Evolutionary conservation across 1,140 invertebrate species (phyloP).

Genomic region (Proales similis): DNA sequence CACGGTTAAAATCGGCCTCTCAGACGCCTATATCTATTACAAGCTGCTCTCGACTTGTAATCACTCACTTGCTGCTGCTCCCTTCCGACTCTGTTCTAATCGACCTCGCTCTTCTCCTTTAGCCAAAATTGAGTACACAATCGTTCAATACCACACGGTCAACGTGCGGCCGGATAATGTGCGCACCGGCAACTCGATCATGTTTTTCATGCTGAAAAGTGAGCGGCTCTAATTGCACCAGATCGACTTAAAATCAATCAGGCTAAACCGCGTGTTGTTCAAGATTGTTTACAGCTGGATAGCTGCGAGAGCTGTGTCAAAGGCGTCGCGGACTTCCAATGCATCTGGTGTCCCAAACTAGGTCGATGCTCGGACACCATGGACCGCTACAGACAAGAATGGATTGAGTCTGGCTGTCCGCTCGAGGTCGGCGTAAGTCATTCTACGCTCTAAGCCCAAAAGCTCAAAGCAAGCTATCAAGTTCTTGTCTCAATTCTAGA

Average conservation of each 20-base stretch:
- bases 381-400: conserved; percentile 78
- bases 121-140: conserved; percentile 38
- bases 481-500: too few relatives aligned
- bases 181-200: conserved; percentile 32
- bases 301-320: conserved; percentile 62
- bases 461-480: too few relatives aligned
- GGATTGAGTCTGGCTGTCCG: conserved; percentile 69
- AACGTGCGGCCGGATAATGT: conserved; percentile 13
- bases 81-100: too few relatives aligned
- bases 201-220: conserved; percentile 33
- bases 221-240: too few relatives aligned
- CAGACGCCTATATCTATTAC: conserved; percentile 34
- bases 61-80: too few relatives aligned
- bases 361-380: conserved; percentile 78
- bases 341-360: conserved; percentile 77
- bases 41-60: conserved; percentile 39
- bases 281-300: conserved; percentile 68
- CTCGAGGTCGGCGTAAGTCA: conserved; percentile 9
- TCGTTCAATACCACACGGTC: conserved; percentile 30
- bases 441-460: neutral
- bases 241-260: too few relatives aligned
- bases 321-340: conserved; percentile 48
- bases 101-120: neutral
- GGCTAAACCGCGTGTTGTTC: too few relatives aligned
- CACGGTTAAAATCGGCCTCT: conserved; percentile 24